Base-by-base conservation (phyloP, 2,797 vertebrate genomes). In the Mormyrops attenuatus region DNA sequence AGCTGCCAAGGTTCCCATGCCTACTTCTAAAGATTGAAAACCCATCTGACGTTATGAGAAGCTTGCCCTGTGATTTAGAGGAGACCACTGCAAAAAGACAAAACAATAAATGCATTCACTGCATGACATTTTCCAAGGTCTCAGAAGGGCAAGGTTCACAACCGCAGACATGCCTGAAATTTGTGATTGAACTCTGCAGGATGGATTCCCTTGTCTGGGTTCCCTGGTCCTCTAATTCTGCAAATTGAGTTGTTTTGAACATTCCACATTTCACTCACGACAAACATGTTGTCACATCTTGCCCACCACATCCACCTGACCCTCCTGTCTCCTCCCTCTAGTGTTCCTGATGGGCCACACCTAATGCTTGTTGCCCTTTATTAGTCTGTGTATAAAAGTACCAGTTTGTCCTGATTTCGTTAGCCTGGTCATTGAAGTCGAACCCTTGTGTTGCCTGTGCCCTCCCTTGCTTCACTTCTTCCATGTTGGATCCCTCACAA, bases 31-130 rank as follows among this genome's bases (percentile, higher is more conserved):
- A 90, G 73, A 88, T 88, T 52, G 88, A 88, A 89, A 89, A 87
- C 85, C 53, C 47, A 84, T 73, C n/a, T 57, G 41, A 91, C 90
- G 88, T 91, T 88, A 91, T 91, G 92, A 93, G 93, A 91, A 90
- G 91, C 88, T 89, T 6, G 0, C 92, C 90, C 93, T 92, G 91
- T 90, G 94, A 94, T 95, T 93, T 93, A 11, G 60, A 57, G 55
- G 85, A 57, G 84, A 50, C 4, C 26, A 69, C 20, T 41, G 38
- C 69, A 44, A 63, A 87, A 11, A 89, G 49, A 57, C 90, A 88
- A 15, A 69, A 90, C 47, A 5, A 89, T 88, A 89, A 91, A 92
- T 91, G 82, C 80, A 69, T 90, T 86, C 84, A 90, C 87, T 91
- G 91, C 91, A 86, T 44, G 84, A 50, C 84, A 89, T 57, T 85